A percentile compares a stretch with the other conserved stretches of the same genome.
These are phyloP conservation scores for Trichomycterus rosablanca DNA, from an alignment of 2,113 vertebrate genomes.

Conservation along the genomic window DNA sequence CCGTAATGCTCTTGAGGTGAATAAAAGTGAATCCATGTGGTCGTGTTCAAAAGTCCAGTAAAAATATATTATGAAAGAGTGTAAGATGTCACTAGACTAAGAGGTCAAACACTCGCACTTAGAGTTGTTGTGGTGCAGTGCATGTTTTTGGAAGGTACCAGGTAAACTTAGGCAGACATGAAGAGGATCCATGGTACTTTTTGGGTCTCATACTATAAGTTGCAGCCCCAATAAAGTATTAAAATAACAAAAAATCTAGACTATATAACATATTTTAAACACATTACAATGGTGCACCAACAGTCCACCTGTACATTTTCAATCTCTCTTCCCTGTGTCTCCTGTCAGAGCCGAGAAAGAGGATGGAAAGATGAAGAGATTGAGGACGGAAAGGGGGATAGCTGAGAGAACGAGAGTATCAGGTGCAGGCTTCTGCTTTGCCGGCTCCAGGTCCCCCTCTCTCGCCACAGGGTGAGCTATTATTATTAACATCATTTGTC, in stretches of 20 bases:
- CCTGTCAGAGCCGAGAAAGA: background rate
- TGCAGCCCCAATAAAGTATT: conserved; percentile 15
- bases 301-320: background rate
- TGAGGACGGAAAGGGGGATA: conserved; percentile 11
- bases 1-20: too few relatives aligned
- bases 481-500: conserved; percentile 98
- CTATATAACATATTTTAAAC: background rate
- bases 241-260: background rate
- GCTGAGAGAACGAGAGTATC: conserved; percentile 47
- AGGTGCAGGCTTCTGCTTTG: conserved; percentile 54
- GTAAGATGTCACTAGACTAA: too few relatives aligned
- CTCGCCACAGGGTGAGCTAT: conserved; percentile 89
- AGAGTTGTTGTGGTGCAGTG: too few relatives aligned
- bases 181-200: too few relatives aligned
- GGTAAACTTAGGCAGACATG: too few relatives aligned
- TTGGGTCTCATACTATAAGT: too few relatives aligned
- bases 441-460: conserved; percentile 66
- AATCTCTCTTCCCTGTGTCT: conserved; percentile 5
- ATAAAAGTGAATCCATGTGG: too few relatives aligned
- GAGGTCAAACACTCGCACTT: too few relatives aligned
- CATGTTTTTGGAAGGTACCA: too few relatives aligned
- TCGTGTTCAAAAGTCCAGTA: too few relatives aligned
- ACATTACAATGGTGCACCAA: background rate
- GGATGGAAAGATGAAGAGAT: conserved; percentile 9
- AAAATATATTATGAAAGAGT: too few relatives aligned